phyloP scores from a whole-genome alignment of 2,888 invertebrate species.

The Tethea ocularis region DNA sequence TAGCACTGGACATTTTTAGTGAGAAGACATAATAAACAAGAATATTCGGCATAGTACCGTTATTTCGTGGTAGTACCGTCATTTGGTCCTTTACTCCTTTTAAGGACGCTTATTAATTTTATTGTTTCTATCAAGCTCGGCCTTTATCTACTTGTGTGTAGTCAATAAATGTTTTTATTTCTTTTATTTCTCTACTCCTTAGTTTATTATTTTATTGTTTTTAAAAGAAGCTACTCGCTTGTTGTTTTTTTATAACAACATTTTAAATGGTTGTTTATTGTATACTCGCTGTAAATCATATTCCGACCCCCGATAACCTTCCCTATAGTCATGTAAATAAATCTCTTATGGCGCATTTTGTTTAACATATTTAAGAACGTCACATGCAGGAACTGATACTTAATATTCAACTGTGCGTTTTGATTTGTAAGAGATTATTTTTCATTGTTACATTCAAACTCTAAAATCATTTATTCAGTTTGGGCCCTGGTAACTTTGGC shows the following conservation, averaged over 20 bases:
- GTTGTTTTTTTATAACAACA: constrained; percentile 20
- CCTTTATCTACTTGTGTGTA: not conserved
- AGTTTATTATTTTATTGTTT: not conserved
- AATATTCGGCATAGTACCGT: too few species aligned
- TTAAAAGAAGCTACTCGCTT: constrained; percentile 27
- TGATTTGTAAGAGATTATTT: not conserved
- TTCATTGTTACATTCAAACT: not conserved
- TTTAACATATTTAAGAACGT: not conserved
- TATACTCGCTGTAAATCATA: constrained; percentile 32
- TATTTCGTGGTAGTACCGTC: too few species aligned
- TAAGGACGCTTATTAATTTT: not conserved
- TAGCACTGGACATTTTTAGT: too few species aligned
- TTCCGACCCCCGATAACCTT: constrained; percentile 55
- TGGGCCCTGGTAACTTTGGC: too few species aligned
- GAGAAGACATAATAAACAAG: too few species aligned
- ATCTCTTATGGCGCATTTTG: constrained; percentile 9
- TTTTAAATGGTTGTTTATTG: constrained; percentile 24
- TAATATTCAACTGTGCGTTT: not conserved
- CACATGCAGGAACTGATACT: not conserved
- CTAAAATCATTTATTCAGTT: too few species aligned
- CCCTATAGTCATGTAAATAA: constrained; percentile 46
- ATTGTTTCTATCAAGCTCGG: not conserved
- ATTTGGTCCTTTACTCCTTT: too few species aligned
- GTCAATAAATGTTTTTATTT: too few species aligned
- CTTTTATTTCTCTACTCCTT: not conserved